Percentiles rank a stretch among this genome's conserved stretches.
phyloP scores from a whole-genome alignment of 2,113 vertebrate species.

The Todiramphus saurophagus region DNA sequence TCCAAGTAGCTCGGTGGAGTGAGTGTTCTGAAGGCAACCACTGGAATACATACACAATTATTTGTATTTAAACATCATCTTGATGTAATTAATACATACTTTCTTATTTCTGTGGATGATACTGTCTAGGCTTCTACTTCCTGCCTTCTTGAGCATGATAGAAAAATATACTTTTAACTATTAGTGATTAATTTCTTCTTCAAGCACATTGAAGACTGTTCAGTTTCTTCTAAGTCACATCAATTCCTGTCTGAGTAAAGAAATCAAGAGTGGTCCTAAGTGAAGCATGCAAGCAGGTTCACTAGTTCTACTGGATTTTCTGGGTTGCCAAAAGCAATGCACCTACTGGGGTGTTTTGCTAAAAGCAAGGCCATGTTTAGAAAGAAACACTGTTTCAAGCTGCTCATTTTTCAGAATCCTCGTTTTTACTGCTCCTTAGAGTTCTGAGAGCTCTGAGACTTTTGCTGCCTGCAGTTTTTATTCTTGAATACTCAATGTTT shows the following conservation, averaged over 20 bases:
- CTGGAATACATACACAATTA: background rate
- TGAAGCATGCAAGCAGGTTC: background rate
- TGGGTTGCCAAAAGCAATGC: background rate
- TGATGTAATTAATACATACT: background rate
- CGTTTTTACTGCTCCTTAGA: background rate
- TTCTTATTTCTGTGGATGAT: background rate
- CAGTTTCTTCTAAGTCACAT: background rate
- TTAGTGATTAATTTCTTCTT: background rate
- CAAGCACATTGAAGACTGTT: background rate
- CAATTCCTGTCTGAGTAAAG: background rate
- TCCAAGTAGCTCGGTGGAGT: background rate
- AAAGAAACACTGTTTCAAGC: background rate
- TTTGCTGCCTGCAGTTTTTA: background rate
- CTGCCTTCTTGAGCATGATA: background rate
- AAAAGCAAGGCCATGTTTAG: background rate
- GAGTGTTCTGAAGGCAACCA: background rate
- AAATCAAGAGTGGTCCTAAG: background rate
- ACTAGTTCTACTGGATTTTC: background rate
- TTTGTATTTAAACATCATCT: background rate
- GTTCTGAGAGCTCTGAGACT: background rate
- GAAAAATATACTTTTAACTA: background rate
- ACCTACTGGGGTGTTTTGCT: background rate
- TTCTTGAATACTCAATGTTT: background rate
- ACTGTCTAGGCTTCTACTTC: background rate
- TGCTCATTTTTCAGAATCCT: background rate